A percentile compares a stretch with the other conserved stretches of the same genome.
These are phyloP conservation scores for Heliconius hewitsoni DNA, from an alignment of 1,140 invertebrate genomes.

Conservation along the genomic window DNA sequence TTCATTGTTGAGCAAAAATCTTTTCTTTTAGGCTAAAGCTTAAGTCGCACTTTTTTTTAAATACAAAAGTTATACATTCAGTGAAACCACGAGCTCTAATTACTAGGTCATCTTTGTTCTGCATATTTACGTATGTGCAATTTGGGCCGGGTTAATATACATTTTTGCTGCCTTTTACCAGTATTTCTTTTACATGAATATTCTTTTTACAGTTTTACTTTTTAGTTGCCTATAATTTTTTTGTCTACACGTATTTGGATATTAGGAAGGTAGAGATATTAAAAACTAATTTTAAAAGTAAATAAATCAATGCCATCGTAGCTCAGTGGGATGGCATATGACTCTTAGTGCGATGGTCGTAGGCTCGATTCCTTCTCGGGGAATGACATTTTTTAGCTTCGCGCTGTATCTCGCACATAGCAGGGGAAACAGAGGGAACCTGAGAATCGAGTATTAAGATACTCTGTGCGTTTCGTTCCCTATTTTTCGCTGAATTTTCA, in stretches of 20 bases:
- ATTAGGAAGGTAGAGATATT: background rate
- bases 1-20: slow-evolving; percentile 7
- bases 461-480: no score
- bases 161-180: slow-evolving; percentile 10
- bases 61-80: slow-evolving; percentile 11
- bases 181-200: slow-evolving; percentile 6
- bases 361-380: no score
- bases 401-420: no score
- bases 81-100: slow-evolving; percentile 7
- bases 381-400: no score
- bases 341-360: no score
- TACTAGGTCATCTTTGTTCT: slow-evolving; percentile 15
- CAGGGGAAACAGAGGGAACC: no score
- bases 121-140: slow-evolving; percentile 14
- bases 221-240: background rate
- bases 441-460: no score
- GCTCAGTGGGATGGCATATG: no score
- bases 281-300: no score
- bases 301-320: no score
- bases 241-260: background rate
- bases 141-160: slow-evolving; percentile 12
- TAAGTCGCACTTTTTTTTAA: slow-evolving; percentile 7
- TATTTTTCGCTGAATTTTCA: no score
- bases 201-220: slow-evolving; percentile 10
- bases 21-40: slow-evolving; percentile 6